Evolutionary conservation across 1,140 invertebrate species (phyloP).

Genomic region (Anoplolepis gracilipes): DNA sequence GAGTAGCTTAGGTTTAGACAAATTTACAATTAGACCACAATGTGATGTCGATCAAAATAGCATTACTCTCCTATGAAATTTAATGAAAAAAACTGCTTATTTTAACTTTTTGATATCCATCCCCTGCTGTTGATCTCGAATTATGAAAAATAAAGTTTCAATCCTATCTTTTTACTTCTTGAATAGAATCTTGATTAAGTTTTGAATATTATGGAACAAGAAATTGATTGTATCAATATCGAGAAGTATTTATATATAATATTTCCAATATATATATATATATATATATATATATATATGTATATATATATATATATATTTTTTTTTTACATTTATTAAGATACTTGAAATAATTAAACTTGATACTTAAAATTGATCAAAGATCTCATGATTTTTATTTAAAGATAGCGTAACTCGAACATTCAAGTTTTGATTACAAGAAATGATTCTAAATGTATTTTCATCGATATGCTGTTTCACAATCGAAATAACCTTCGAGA

Average conservation of each 20-base stretch:
- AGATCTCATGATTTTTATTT: neutral
- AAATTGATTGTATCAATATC: neutral
- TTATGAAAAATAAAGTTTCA: neutral
- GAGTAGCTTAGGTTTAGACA: slow-evolving; percentile 78
- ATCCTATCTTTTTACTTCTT: neutral
- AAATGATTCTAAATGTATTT: slow-evolving; percentile 11
- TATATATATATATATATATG: too few relatives aligned
- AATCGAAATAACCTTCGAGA: slow-evolving; percentile 46
- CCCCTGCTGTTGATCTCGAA: neutral
- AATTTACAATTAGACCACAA: slow-evolving; percentile 33
- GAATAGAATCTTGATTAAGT: neutral
- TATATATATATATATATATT: too few relatives aligned
- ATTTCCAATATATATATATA: neutral
- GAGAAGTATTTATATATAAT: neutral
- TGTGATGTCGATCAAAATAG: slow-evolving; percentile 80
- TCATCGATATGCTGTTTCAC: slow-evolving; percentile 11
- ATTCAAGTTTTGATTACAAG: neutral
- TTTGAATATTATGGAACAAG: neutral
- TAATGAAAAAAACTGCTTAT: slow-evolving; percentile 71
- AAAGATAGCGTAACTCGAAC: neutral
- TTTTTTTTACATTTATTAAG: too few relatives aligned
- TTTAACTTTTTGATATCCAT: slow-evolving; percentile 69
- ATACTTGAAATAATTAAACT: too few relatives aligned
- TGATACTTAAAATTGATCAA: neutral
- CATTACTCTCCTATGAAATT: slow-evolving; percentile 54